A percentile compares a stretch with the other conserved stretches of the same genome.
phyloP scores from a whole-genome alignment of 2,797 vertebrate genomes.

The Pagetopsis macropterus region DNA sequence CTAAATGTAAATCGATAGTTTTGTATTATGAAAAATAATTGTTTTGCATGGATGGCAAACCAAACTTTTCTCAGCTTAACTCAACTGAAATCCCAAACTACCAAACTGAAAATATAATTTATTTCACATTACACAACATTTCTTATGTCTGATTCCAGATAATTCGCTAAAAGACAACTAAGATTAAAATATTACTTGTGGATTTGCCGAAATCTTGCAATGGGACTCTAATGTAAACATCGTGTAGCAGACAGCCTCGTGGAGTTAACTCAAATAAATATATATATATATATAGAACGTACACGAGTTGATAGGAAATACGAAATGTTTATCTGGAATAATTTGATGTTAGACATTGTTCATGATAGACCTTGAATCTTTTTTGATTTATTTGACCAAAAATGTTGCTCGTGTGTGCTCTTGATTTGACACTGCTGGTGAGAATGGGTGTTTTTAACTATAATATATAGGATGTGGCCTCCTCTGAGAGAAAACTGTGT shows the following conservation, averaged over 20 bases:
- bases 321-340: constrained; percentile 43
- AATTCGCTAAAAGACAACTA: neutral
- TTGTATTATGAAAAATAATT: constrained; percentile 30
- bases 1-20: constrained; percentile 53
- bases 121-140: constrained; percentile 5
- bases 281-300: constrained; percentile 4
- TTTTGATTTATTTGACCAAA: constrained; percentile 62
- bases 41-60: constrained; percentile 38
- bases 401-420: constrained; percentile 64
- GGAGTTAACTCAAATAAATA: constrained; percentile 37
- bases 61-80: constrained; percentile 24
- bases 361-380: constrained; percentile 29
- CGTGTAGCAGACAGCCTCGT: constrained; percentile 45
- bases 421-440: constrained; percentile 68
- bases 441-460: constrained; percentile 69
- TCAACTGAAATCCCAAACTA: constrained; percentile 14
- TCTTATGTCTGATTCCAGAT: constrained; percentile 1
- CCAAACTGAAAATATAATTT: constrained; percentile 13
- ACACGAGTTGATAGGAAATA: constrained; percentile 31
- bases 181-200: constrained; percentile 12
- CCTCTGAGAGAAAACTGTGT: constrained; percentile 67
- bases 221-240: constrained; percentile 23
- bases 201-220: constrained; percentile 17
- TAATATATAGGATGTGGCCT: constrained; percentile 69
- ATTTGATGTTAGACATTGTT: constrained; percentile 46